Conservation (phyloP, 2,113 vertebrate species). For the Erythrocebus patas region DNA sequence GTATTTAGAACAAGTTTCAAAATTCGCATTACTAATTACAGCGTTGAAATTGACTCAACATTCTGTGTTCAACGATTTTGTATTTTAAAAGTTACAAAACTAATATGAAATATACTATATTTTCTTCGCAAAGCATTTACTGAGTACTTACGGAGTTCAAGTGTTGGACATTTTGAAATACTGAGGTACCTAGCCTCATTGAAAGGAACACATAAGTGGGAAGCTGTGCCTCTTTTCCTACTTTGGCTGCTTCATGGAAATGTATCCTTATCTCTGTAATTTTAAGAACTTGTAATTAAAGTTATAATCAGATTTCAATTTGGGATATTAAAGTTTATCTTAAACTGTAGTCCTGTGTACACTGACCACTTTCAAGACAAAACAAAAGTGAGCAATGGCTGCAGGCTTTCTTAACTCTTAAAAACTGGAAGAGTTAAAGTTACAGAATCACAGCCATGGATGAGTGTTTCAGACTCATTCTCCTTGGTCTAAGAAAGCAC, state of each 20-base stretch:
- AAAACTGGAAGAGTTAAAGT: conserved; percentile 13
- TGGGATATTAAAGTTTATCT: neutral
- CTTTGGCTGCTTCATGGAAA: neutral
- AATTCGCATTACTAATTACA: conserved; percentile 39
- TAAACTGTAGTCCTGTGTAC: neutral
- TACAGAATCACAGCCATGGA: neutral
- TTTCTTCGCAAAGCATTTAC: neutral
- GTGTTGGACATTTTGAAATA: conserved; percentile 45
- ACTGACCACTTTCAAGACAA: conserved; percentile 36
- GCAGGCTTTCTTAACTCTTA: neutral
- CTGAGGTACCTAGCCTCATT: neutral
- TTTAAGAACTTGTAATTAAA: neutral
- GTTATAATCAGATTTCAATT: neutral
- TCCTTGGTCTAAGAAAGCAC: neutral
- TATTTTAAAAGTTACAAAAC: conserved; percentile 34
- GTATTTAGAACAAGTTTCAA: neutral
- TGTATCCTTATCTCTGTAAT: neutral
- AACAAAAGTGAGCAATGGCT: conserved; percentile 7
- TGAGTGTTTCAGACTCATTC: neutral
- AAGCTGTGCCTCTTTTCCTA: neutral
- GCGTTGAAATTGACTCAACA: neutral
- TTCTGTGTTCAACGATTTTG: conserved; percentile 17
- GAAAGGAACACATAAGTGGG: neutral
- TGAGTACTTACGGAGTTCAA: neutral
- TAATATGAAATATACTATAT: neutral